These are phyloP conservation scores for Dallia pectoralis DNA, from an alignment of 2,797 vertebrate genomes.

Conservation along the genomic window DNA sequence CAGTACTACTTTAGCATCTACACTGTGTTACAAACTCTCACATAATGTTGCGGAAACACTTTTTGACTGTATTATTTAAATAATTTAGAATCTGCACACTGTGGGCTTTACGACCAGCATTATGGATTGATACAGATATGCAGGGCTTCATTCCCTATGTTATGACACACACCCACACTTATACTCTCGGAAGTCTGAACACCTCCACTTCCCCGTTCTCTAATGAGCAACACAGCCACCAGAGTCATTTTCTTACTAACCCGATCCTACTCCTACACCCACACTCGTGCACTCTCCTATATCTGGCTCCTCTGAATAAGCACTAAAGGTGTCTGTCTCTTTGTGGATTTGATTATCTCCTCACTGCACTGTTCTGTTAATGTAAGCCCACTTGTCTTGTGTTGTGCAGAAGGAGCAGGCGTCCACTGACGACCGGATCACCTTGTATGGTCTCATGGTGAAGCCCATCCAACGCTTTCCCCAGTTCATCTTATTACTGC, in stretches of 20 bases:
- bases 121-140: not conserved
- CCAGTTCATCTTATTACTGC: conserved; percentile 94
- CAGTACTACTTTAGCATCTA: not conserved
- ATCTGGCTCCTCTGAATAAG: not conserved
- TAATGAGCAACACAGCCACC: conserved; percentile 12
- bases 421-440: conserved; percentile 88
- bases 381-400: conserved; percentile 11
- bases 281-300: not conserved
- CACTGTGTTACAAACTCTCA: not conserved
- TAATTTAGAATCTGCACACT: not conserved
- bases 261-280: conserved; percentile 15
- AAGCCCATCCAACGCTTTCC: conserved; percentile 97
- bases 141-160: conserved; percentile 20
- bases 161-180: conserved; percentile 8
- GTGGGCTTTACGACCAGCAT: not conserved
- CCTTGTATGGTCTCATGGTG: conserved; percentile 95
- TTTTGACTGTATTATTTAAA: not conserved
- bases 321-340: conserved; percentile 8
- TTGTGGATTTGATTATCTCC: not conserved
- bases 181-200: not conserved
- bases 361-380: conserved; percentile 9
- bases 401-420: conserved; percentile 86
- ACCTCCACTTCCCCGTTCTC: conserved; percentile 15
- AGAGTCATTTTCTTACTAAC: not conserved
- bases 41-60: not conserved